Percentiles rank a stretch among this genome's conserved stretches.
Evolutionary conservation across 2,797 vertebrate species (phyloP).

Genomic region (Sebastes elongatus): DNA sequence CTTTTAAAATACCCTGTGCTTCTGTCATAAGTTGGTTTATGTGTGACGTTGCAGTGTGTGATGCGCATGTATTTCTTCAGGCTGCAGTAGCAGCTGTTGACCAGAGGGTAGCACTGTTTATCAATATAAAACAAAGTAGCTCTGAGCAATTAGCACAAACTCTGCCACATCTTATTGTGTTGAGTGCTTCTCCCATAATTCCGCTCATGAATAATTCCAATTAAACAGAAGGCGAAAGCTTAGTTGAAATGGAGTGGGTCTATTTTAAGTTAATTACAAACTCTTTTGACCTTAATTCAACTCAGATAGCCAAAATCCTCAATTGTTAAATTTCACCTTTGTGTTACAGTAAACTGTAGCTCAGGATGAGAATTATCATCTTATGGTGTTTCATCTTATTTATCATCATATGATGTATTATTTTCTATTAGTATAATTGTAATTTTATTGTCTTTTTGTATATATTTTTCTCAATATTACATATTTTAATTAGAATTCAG

Average conservation of each 20-base stretch:
- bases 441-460: background rate
- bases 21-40: background rate
- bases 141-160: background rate
- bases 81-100: constrained; percentile 57
- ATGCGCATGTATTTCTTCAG: background rate
- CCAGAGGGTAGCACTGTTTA: constrained; percentile 69
- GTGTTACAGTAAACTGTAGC: background rate
- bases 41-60: background rate
- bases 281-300: background rate
- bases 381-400: background rate
- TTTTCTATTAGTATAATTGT: background rate
- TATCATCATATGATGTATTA: background rate
- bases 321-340: background rate
- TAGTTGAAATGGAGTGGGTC: background rate
- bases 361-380: background rate
- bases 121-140: constrained; percentile 3
- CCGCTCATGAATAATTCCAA: constrained; percentile 15
- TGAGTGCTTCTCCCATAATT: constrained; percentile 15
- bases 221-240: background rate
- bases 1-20: background rate
- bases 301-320: background rate
- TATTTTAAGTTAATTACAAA: constrained; percentile 12
- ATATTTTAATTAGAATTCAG: background rate
- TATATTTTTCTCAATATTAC: background rate
- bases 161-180: background rate